Evolutionary conservation across 2,113 vertebrate genomes (phyloP).

Genomic region (Hystrix cristata): DNA sequence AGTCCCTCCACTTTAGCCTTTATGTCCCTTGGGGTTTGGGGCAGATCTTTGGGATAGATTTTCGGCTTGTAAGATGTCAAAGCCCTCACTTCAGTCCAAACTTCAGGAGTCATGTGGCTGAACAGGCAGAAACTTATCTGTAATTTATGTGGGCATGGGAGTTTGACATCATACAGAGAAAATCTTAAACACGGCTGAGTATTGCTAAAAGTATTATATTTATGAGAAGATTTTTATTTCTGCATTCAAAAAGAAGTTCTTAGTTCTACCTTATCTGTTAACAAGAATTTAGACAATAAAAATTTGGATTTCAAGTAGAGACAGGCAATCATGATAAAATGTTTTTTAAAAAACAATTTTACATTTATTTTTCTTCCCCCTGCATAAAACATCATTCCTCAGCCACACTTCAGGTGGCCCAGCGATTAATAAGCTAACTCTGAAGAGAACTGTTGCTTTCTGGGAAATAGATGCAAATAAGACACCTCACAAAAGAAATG

Average conservation of each 20-base stretch:
- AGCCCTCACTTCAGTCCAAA: neutral
- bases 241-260: neutral
- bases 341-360: neutral
- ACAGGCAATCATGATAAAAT: neutral
- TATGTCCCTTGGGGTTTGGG: neutral
- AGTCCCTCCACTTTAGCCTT: neutral
- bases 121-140: neutral
- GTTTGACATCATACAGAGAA: neutral
- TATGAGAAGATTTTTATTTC: neutral
- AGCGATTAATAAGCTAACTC: conserved; percentile 9
- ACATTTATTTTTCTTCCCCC: neutral
- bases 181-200: neutral
- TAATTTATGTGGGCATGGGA: neutral
- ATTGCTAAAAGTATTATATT: neutral
- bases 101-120: neutral
- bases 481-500: conserved; percentile 27
- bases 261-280: neutral
- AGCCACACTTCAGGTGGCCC: neutral
- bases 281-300: neutral
- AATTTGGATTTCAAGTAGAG: neutral
- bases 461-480: conserved; percentile 47
- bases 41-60: neutral
- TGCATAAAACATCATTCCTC: neutral
- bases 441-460: neutral
- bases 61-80: neutral